These are phyloP conservation scores for Uropetala carovei DNA, from an alignment of 2,888 invertebrate species.

Conservation along the genomic window DNA sequence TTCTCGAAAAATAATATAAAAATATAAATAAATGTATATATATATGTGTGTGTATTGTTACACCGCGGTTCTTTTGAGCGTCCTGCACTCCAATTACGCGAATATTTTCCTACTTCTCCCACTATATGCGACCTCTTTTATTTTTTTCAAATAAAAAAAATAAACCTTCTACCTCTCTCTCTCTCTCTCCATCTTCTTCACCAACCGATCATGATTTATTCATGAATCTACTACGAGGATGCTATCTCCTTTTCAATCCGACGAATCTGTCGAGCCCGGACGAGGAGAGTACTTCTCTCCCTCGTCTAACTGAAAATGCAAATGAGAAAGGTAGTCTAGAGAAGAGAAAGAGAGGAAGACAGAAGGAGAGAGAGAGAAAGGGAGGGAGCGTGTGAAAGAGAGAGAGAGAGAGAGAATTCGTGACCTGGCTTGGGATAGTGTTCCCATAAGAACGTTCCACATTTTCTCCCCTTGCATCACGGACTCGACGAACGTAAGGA, in stretches of 20 bases:
- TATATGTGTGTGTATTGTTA: background rate
- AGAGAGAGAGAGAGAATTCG: background rate
- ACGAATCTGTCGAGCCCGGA: background rate
- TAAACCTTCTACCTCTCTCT: background rate
- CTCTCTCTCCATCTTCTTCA: background rate
- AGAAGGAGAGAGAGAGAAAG: background rate
- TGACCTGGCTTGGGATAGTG: background rate
- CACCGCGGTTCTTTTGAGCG: background rate
- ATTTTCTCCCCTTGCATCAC: background rate
- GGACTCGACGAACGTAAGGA: background rate
- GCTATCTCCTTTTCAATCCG: background rate
- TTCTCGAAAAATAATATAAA: too few species aligned
- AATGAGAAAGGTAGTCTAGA: background rate
- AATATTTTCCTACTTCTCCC: too few species aligned
- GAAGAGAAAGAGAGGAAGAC: background rate
- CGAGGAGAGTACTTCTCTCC: background rate
- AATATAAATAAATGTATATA: too few species aligned
- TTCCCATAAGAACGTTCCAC: background rate
- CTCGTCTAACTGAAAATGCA: constrained; percentile 21
- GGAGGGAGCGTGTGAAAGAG: background rate
- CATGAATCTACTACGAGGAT: background rate
- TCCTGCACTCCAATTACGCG: too few species aligned
- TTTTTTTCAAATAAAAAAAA: background rate
- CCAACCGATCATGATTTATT: constrained; percentile 14
- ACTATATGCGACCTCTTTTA: too few species aligned